Percentiles rank a stretch among this genome's conserved stretches.
Conservation (phyloP, 2,797 vertebrate species). For the Dromococcyx pavoninus region DNA sequence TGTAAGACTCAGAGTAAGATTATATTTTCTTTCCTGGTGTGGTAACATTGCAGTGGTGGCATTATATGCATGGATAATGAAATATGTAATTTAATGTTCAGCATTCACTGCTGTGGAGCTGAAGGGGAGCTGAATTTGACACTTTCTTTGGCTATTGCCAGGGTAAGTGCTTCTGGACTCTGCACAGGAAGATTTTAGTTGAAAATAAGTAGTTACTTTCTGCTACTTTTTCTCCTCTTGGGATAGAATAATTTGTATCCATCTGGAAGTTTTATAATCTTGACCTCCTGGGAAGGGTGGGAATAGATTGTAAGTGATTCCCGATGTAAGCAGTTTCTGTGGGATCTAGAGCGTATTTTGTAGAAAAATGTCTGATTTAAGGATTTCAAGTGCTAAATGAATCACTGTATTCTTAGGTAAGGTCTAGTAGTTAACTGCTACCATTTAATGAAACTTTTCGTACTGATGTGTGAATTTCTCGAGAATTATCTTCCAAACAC, state of each 20-base stretch:
- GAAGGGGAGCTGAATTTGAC: background rate
- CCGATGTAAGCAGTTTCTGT: background rate
- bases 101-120: background rate
- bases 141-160: background rate
- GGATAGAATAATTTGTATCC: background rate
- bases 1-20: background rate
- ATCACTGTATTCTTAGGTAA: background rate
- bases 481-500: background rate
- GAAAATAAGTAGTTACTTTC: conserved; percentile 7
- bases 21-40: background rate
- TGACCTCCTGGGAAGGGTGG: background rate
- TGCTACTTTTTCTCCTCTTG: background rate
- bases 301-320: background rate
- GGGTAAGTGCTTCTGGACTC: background rate
- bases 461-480: background rate
- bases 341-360: background rate
- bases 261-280: background rate
- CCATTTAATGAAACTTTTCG: background rate
- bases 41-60: background rate
- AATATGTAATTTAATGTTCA: background rate
- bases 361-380: background rate
- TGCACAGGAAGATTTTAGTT: background rate
- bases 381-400: background rate
- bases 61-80: background rate
- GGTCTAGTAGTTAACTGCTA: background rate